Evolutionary conservation across 2,888 invertebrate species (phyloP), one percentile per base, ranked within the genome.

Genomic region (Euplexia lucipara): DNA sequence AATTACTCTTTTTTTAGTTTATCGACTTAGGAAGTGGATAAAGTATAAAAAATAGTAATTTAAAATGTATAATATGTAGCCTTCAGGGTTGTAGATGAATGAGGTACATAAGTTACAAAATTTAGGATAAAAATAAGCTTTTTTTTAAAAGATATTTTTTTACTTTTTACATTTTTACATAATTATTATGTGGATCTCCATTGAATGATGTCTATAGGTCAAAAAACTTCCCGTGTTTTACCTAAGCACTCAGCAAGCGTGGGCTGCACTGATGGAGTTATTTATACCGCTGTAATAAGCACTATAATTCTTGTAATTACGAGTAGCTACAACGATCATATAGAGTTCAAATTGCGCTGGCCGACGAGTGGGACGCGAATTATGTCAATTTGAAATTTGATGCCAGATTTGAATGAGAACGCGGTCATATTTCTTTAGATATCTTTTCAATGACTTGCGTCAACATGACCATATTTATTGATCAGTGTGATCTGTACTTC

Each of bases 251-350:
- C 12, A 1, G 3, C 26, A n/a, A 34, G n/a, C 44, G 49, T 59
- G 30, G 39, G 69, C 20, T 16, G 18, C 39, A 20, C 51, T 47
- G 37, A 69, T 71, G 16, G 18, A 75, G 70, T 75, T 71, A 72
- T 70, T 70, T 75, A 70, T 57, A 34, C 52, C 16, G 8, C 34
- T 8, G 26, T 70, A 61, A 75, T 75, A 44, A 22, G 18, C 70
- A 48, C 42, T 57, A 8, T 72, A 53, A 76, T 61, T 52, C 37
- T 16, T 12, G 37, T 57, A 47, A 41, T 52, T 22, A 32, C 32
- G 12, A 41, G 6, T 37, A 42, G 34, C n/a, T 34, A 35, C 34
- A 35, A 14, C 44, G 9, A 39, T 42, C 30, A 44, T 39, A 44
- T 34, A 41, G 44, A 20, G 47, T 16, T 48, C 41, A 14, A 20